Percentiles rank a stretch among this genome's conserved stretches.
phyloP scores from a whole-genome alignment of 2,888 invertebrate species.

The Ommatoiulus sabulosus region DNA sequence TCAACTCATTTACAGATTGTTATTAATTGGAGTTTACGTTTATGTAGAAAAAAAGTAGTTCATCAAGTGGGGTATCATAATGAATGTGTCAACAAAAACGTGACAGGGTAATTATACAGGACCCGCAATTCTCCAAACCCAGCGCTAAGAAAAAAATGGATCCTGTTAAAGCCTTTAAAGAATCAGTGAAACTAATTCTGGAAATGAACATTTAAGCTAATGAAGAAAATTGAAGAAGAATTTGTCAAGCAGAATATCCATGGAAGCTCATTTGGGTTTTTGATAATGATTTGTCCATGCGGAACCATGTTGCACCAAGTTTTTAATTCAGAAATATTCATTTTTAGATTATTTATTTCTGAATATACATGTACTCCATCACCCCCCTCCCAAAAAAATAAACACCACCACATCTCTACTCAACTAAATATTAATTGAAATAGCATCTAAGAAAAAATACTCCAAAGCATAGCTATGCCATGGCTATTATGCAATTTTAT shows the following conservation, averaged over 20 bases:
- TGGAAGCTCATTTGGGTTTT: too few relatives aligned
- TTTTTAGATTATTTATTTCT: too few relatives aligned
- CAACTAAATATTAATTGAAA: constrained; percentile 15
- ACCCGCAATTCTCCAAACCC: neutral
- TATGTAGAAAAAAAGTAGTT: neutral
- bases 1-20: constrained; percentile 41
- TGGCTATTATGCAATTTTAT: too few relatives aligned
- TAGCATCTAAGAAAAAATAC: neutral
- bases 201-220: neutral
- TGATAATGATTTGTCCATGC: too few relatives aligned
- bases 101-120: too few relatives aligned
- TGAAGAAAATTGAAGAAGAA: neutral
- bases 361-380: too few relatives aligned
- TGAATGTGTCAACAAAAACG: neutral
- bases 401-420: neutral
- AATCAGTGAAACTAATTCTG: neutral
- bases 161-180: neutral
- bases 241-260: neutral
- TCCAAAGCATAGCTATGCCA: too few relatives aligned
- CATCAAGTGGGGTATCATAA: neutral
- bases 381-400: too few relatives aligned
- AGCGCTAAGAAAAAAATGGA: neutral
- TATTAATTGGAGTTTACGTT: constrained; percentile 35
- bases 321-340: too few relatives aligned
- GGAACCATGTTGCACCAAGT: too few relatives aligned